Base-by-base conservation (phyloP, 2,113 vertebrate genomes). In the Perca fluviatilis region DNA sequence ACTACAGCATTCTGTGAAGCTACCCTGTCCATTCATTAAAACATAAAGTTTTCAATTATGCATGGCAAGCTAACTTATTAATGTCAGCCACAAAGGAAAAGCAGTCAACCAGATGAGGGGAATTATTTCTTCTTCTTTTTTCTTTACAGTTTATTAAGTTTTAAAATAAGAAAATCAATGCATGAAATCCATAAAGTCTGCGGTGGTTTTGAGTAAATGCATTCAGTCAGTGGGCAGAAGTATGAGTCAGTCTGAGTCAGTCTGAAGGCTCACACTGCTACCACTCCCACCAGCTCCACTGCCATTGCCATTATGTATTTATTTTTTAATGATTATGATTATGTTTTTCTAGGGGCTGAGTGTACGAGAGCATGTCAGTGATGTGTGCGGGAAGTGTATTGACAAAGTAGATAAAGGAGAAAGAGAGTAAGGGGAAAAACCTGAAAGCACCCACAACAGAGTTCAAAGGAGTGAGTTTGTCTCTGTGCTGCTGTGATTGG, bases 111-210 rank as follows among this genome's bases (percentile, higher is more conserved):
- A 61, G 72, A 89, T 46, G 70, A 73, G 47, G 66, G 61, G 56
- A 73, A 81, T 77, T 64, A 46, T 60, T 85, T 51, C 54, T 69
- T n/a, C 15, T 74, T 46, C 18, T 69, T 60, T 74, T 16, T 47
- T n/a, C 66, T 80, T 77, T 75, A 69, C 88, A 88, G 81, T 87
- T 92, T 88, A 91, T 93, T 90, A 91, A 82, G 80, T 91, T 91
- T 91, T 88, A 79, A 93, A 93, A 93, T 92, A 90, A 83, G 79
- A 91, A 92, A 93, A 95, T 94, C 92, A 81, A 93, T 93, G 54
- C 6, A 58, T 66, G 46, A 60, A 89, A 94, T 93, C 90, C 63
- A 92, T 91, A 87, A 80, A 84, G 86, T 88, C 90, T 18, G 66
- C 47, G 4, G 77, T 80, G 87, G 86, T 80, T 93, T 91, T 88